Evolutionary conservation across 1,140 invertebrate species (phyloP).

Genomic region (Microplitis mediator): DNA sequence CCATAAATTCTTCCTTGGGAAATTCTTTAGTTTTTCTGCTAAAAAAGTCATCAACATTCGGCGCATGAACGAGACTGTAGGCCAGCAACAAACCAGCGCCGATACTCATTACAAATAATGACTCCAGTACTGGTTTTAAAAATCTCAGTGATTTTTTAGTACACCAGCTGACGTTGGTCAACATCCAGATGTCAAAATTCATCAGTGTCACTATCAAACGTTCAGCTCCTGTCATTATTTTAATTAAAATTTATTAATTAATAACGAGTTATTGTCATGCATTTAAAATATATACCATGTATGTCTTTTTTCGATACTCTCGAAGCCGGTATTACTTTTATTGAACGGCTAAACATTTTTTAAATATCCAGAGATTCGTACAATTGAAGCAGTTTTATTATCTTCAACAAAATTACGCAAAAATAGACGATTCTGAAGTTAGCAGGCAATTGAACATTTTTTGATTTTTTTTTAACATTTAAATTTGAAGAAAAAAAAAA

Average conservation of each 20-base stretch:
- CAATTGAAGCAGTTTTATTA: too few species aligned
- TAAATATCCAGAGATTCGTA: not conserved
- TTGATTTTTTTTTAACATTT: too few species aligned
- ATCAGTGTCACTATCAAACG: slow-evolving; percentile 12
- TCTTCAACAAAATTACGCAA: too few species aligned
- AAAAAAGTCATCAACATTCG: not conserved
- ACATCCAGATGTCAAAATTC: slow-evolving; percentile 37
- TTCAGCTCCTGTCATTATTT: not conserved
- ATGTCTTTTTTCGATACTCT: not conserved
- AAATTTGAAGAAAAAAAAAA: too few species aligned
- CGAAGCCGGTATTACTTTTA: not conserved
- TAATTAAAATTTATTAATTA: not conserved
- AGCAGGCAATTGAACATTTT: too few species aligned
- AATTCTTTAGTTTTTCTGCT: not conserved
- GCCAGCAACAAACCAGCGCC: slow-evolving; percentile 28
- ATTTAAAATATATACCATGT: not conserved
- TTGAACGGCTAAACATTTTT: not conserved
- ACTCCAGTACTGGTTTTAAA: slow-evolving; percentile 24
- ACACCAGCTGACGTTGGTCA: slow-evolving; percentile 27
- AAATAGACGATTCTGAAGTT: too few species aligned
- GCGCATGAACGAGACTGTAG: not conserved
- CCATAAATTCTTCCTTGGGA: not conserved
- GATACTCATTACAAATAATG: slow-evolving; percentile 25
- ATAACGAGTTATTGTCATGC: too few species aligned
- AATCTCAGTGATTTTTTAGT: slow-evolving; percentile 16